Evolutionary conservation across 2,113 vertebrate species (phyloP).

Genomic region (Toxostoma redivivum): DNA sequence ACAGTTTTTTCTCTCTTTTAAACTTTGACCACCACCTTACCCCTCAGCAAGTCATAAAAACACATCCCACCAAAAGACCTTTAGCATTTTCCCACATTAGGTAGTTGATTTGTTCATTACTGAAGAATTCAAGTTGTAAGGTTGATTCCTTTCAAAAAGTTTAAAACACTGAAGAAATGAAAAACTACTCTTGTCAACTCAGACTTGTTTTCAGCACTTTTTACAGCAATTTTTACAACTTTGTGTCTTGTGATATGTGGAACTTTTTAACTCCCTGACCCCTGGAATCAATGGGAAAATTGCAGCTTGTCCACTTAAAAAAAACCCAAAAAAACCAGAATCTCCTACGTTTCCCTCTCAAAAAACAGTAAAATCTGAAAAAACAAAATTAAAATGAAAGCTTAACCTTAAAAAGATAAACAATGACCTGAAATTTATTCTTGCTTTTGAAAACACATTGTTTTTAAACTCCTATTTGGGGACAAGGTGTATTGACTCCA

Average conservation of each 20-base stretch:
- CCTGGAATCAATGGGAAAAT: neutral
- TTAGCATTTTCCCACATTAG: rapidly evolving
- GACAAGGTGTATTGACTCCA: neutral
- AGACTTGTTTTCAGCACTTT: neutral
- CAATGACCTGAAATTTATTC: neutral
- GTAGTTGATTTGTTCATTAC: neutral
- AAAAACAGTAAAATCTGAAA: neutral
- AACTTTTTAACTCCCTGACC: neutral
- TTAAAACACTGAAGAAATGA: neutral
- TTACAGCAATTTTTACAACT: neutral
- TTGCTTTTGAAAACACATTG: neutral
- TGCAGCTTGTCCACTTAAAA: neutral
- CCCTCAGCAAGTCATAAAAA: neutral
- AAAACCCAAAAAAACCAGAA: neutral
- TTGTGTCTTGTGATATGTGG: neutral
- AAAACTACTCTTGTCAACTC: neutral
- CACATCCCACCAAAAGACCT: neutral
- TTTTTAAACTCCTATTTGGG: neutral
- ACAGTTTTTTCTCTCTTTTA: neutral
- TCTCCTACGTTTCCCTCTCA: rapidly evolving
- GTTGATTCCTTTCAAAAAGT: neutral
- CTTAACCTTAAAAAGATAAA: neutral
- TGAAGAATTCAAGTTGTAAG: neutral
- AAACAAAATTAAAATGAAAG: neutral
- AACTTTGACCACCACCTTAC: neutral